Conservation (phyloP, 2,113 vertebrate genomes). For the Petromus typicus region DNA sequence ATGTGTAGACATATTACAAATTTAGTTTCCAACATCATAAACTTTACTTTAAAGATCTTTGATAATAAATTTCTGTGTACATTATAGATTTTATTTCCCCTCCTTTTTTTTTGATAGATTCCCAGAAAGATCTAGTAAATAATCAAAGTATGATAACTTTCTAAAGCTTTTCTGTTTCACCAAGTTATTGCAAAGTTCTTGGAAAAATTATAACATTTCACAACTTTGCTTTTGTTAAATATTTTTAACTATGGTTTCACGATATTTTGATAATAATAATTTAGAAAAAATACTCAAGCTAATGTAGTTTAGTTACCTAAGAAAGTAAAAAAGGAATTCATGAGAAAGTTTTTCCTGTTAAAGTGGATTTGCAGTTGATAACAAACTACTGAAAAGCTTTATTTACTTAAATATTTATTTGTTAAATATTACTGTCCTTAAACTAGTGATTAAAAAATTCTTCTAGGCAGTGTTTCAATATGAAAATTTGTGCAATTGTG, state of each 20-base stretch:
- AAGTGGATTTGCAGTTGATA: constrained; percentile 56
- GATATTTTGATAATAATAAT: background rate
- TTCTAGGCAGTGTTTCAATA: background rate
- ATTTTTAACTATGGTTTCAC: background rate
- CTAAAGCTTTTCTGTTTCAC: background rate
- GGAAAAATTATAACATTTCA: background rate
- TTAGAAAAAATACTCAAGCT: background rate
- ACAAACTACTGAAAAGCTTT: constrained; percentile 12
- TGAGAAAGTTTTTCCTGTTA: constrained; percentile 27
- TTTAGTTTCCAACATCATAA: background rate
- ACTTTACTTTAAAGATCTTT: background rate
- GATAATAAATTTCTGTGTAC: background rate
- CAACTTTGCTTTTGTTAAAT: background rate
- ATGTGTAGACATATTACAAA: background rate
- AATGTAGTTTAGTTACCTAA: background rate
- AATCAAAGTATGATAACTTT: background rate
- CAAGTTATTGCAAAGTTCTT: background rate
- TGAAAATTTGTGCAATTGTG: constrained; percentile 34
- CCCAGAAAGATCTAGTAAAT: background rate
- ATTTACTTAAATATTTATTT: constrained; percentile 56
- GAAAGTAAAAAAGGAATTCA: constrained; percentile 26
- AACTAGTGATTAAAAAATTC: constrained; percentile 48
- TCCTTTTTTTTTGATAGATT: background rate
- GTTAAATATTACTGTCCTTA: constrained; percentile 45
- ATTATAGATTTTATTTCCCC: background rate